These are phyloP conservation scores for Aptenodytes forsteri DNA, from an alignment of 2,113 vertebrate species.

Conservation along the genomic window DNA sequence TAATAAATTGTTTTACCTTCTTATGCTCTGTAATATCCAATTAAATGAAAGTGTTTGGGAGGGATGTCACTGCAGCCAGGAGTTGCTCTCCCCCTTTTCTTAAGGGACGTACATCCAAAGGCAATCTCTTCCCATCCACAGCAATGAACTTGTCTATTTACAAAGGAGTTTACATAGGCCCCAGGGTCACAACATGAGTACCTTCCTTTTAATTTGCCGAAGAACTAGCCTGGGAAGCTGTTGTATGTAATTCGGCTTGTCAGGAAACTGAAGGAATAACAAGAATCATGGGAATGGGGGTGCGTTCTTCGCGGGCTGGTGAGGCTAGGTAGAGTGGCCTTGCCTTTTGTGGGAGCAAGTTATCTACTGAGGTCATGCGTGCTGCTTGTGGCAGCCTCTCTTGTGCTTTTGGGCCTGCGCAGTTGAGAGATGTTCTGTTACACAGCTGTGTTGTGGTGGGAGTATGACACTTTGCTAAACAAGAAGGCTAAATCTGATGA, in stretches of 20 bases:
- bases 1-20: neutral
- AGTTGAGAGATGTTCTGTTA: rapidly evolving
- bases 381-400: neutral
- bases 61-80: neutral
- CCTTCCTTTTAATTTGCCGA: neutral
- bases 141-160: neutral
- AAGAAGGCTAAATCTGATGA: neutral
- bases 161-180: rapidly evolving
- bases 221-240: neutral
- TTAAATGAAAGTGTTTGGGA: neutral
- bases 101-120: neutral
- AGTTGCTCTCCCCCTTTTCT: neutral
- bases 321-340: too few species aligned
- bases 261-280: neutral
- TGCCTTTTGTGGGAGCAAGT: neutral
- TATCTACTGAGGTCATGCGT: rapidly evolving
- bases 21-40: rapidly evolving
- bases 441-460: too few species aligned
- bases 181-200: rapidly evolving
- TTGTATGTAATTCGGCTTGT: neutral
- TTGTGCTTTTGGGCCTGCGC: neutral
- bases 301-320: neutral
- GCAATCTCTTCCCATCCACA: rapidly evolving
- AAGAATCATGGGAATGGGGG: rapidly evolving
- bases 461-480: neutral